phyloP scores from a whole-genome alignment of 2,113 vertebrate genomes.

The Psephotus haematonotus region DNA sequence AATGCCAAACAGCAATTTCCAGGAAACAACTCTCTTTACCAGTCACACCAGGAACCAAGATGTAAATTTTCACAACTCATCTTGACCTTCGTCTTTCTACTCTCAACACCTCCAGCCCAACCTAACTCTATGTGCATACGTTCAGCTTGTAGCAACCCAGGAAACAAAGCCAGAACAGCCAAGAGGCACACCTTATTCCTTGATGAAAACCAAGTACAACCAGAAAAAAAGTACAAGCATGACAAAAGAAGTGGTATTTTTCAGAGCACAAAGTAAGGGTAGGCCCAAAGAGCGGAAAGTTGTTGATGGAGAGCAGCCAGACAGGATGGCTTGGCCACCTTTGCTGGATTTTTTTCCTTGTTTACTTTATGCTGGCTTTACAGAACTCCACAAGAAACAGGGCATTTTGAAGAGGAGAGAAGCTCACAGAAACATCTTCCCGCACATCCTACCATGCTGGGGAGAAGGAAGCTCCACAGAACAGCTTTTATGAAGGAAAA shows the following conservation, averaged over 20 bases:
- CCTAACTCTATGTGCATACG: rapidly evolving
- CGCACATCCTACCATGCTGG: neutral
- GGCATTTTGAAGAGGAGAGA: neutral
- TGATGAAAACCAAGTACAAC: neutral
- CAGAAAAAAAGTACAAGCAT: rapidly evolving
- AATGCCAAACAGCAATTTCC: neutral
- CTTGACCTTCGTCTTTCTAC: neutral
- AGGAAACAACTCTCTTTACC: neutral
- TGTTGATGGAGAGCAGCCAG: constrained; percentile 17
- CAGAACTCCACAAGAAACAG: neutral
- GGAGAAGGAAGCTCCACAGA: neutral
- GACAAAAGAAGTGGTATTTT: neutral
- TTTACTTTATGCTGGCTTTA: neutral
- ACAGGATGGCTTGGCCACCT: constrained; percentile 26
- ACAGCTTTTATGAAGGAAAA: constrained; percentile 38
- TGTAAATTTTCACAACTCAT: neutral
- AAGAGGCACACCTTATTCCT: neutral
- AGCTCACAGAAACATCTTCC: neutral
- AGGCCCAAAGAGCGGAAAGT: neutral
- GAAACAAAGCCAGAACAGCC: neutral
- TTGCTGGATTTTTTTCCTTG: neutral
- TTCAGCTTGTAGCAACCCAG: neutral
- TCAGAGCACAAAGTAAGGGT: neutral
- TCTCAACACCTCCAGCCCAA: neutral
- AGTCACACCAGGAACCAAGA: neutral